phyloP scores from a whole-genome alignment of 2,888 invertebrate species.

The Panopea generosa region DNA sequence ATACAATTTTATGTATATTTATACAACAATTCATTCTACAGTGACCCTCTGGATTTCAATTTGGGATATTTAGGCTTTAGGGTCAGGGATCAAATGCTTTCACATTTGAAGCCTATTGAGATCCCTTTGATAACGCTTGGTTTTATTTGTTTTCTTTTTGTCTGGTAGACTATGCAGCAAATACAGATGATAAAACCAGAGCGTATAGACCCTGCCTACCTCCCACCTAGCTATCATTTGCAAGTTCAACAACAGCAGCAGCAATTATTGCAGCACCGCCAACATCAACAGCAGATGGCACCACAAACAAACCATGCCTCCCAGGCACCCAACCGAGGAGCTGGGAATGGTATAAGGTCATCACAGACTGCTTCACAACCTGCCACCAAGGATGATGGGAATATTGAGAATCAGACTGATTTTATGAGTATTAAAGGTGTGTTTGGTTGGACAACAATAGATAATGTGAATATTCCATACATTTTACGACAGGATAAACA shows the following conservation, averaged over 20 bases:
- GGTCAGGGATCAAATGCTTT: too few species aligned
- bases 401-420: constrained; percentile 78
- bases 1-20: too few species aligned
- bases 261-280: constrained; percentile 12
- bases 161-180: constrained; percentile 63
- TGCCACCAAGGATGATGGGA: neutral
- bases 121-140: too few species aligned
- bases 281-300: constrained; percentile 19
- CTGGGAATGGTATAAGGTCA: constrained; percentile 2
- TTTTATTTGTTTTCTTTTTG: constrained; percentile 3
- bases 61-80: too few species aligned
- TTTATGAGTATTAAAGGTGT: constrained; percentile 86
- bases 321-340: neutral
- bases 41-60: too few species aligned
- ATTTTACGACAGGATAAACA: constrained; percentile 93
- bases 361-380: neutral
- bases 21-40: too few species aligned
- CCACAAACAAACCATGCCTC: constrained; percentile 5
- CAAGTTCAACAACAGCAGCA: constrained; percentile 22
- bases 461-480: constrained; percentile 91
- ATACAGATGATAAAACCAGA: constrained; percentile 58
- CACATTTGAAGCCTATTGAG: too few species aligned
- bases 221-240: constrained; percentile 36
- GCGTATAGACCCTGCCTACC: constrained; percentile 51
- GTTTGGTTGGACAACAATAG: constrained; percentile 96